These are phyloP conservation scores for Heliangelus exortis DNA, from an alignment of 2,797 vertebrate species.

Conservation along the genomic window DNA sequence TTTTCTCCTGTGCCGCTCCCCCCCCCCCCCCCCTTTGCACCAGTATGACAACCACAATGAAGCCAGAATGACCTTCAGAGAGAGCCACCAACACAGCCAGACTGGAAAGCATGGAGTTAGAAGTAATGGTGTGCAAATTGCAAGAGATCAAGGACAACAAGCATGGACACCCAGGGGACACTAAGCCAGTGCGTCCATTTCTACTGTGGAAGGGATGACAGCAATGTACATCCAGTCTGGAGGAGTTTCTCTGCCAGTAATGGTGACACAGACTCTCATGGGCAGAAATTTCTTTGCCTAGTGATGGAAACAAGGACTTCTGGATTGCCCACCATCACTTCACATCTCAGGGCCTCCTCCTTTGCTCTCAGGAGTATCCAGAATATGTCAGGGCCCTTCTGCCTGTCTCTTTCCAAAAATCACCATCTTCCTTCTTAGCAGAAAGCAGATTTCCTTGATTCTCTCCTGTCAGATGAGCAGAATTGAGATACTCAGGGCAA, in stretches of 20 bases:
- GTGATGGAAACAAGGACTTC: neutral
- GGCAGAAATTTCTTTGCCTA: neutral
- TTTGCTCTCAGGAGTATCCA: neutral
- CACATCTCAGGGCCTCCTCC: neutral
- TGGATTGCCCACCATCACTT: neutral
- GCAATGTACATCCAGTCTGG: neutral
- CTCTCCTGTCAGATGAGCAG: neutral
- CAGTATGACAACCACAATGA: neutral
- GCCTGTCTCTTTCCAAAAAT: neutral
- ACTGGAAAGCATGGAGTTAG: neutral
- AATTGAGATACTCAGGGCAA: neutral
- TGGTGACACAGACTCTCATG: neutral
- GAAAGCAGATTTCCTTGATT: neutral
- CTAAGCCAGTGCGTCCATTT: neutral
- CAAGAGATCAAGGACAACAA: neutral
- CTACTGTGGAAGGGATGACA: neutral
- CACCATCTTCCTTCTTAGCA: neutral
- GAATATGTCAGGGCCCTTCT: neutral
- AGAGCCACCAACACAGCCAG: constrained; percentile 23
- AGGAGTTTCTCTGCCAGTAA: neutral
- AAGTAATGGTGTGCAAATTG: constrained; percentile 11
- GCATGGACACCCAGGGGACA: neutral
- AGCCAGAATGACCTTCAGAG: constrained; percentile 39
- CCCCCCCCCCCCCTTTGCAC: neutral
- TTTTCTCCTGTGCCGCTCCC: neutral